These are phyloP conservation scores for Aphis craccivora DNA, from an alignment of 1,140 invertebrate genomes.

Conservation along the genomic window DNA sequence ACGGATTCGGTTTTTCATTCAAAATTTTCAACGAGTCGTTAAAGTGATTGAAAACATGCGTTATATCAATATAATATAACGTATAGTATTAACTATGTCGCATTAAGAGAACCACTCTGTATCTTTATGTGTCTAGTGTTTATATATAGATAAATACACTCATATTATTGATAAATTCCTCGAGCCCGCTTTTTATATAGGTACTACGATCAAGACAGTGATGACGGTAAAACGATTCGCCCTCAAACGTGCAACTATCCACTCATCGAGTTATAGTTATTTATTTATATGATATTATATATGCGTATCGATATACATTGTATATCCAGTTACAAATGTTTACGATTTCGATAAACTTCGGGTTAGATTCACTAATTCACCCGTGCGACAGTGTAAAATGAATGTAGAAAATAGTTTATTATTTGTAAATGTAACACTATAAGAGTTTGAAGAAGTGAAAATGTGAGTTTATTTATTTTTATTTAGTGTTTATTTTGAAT, in stretches of 20 bases:
- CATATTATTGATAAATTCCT: not conserved
- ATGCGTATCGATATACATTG: not conserved
- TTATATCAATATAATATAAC: not conserved
- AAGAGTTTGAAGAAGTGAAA: not conserved
- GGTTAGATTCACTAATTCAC: not conserved
- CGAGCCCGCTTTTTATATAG: not conserved
- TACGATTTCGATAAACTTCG: not conserved
- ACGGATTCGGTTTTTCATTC: not conserved
- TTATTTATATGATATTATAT: not conserved
- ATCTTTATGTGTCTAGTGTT: not conserved
- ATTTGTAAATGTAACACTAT: not conserved
- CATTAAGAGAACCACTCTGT: not conserved
- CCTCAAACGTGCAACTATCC: not conserved
- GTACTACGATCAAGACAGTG: no score
- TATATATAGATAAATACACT: not conserved
- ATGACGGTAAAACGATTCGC: not conserved
- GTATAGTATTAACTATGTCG: not conserved
- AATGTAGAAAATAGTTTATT: not conserved
- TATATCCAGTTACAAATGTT: not conserved
- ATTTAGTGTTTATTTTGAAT: not conserved
- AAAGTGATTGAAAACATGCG: not conserved
- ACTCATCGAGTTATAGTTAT: not conserved
- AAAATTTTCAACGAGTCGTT: not conserved
- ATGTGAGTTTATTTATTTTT: not conserved
- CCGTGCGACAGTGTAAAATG: not conserved